These are phyloP conservation scores for Spisula subtruncata DNA, from an alignment of 2,888 invertebrate genomes.

Conservation along the genomic window DNA sequence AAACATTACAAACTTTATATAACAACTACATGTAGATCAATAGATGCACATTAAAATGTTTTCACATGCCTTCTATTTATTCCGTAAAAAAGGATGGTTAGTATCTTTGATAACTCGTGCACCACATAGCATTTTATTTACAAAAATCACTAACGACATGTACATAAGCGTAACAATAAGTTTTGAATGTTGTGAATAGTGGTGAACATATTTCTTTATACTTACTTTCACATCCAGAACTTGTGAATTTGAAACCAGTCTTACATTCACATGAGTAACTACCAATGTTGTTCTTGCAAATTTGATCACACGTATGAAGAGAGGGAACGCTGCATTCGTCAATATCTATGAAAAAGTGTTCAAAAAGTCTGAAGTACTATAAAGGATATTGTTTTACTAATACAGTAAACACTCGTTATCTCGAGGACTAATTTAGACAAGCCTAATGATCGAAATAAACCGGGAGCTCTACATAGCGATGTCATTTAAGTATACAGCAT, in stretches of 20 bases:
- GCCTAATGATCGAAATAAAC: too few species aligned
- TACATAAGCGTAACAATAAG: too few species aligned
- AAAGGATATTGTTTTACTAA: not conserved
- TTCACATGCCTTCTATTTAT: not conserved
- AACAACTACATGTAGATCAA: too few species aligned
- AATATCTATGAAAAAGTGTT: conserved; percentile 67
- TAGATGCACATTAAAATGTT: not conserved
- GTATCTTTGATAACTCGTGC: not conserved
- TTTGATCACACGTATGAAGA: conserved; percentile 76
- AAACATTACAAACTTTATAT: too few species aligned
- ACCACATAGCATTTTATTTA: not conserved
- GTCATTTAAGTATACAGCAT: too few species aligned
- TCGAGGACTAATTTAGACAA: too few species aligned
- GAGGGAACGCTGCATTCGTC: conserved; percentile 72
- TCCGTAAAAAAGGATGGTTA: not conserved
- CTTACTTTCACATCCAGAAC: conserved; percentile 20
- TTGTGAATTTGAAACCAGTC: conserved; percentile 63
- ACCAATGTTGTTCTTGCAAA: conserved; percentile 74
- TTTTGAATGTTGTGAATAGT: too few species aligned
- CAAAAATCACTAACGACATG: not conserved
- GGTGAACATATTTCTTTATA: not conserved
- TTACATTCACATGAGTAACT: conserved; percentile 91
- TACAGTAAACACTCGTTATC: too few species aligned
- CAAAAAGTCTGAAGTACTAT: not conserved
- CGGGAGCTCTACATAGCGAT: too few species aligned